Evolutionary conservation across 2,797 vertebrate species (phyloP), one percentile per base, ranked within the genome.

Genomic region (Rhynchonycteris naso): DNA sequence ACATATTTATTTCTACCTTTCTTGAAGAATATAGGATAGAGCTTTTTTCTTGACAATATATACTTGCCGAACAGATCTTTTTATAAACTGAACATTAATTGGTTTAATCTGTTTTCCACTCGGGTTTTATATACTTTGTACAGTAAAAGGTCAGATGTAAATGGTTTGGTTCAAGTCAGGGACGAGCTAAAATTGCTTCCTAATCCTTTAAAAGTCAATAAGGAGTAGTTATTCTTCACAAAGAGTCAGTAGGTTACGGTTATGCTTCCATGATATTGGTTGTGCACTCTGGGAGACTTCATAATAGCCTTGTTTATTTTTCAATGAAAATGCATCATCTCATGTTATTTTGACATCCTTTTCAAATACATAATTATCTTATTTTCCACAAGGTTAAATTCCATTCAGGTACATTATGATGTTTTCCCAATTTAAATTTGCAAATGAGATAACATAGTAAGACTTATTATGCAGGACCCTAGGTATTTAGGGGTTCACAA

Each of bases 351-450:
- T 95, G 79, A 95, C 81, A 79, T 92, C 72, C n/a, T 96, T 96
- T 94, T 87, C 54, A 94, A 90, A 96, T 76, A 86, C 54, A 82
- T 26, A 90, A 58, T 96, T 89, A 88, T 30, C 78, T 83, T 95
- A 59, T 78, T 92, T 94, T 92, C 82, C 93, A 94, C 56, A 92
- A 93, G 74, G 65, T 97, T 95, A 97, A 93, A 93, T 94, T 91
- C 38, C 87, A 90, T 95, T 97, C 97, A 90, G 50, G 59, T 95
- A 95, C 50, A 82, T 78, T 84, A 80, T 61, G 35, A 90, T 97
- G 76, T 59, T 91, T 96, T 91, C 65, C 74, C 11, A 78, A 76
- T 92, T 96, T 90, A 80, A 88, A 75, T 97, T 83, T 97, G 50
- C 72, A 95, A 92, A 91, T 96, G 81, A 94, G 84, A 56, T 95